phyloP scores from a whole-genome alignment of 2,113 vertebrate genomes.

The Microtus pennsylvanicus region DNA sequence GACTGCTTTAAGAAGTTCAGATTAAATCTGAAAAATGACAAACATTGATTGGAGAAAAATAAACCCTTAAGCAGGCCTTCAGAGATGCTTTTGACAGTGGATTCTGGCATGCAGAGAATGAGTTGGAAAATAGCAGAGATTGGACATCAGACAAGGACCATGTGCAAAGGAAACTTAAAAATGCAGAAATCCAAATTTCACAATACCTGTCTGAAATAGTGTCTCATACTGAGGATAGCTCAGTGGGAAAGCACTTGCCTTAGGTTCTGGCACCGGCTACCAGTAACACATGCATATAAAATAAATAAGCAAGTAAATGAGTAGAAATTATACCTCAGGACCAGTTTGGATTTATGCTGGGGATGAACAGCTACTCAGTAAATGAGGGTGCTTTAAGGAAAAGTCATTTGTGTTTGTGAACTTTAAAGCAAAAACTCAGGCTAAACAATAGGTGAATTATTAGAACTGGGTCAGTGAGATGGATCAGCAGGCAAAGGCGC shows the following conservation, averaged over 20 bases:
- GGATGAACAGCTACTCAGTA: neutral
- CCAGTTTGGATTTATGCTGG: neutral
- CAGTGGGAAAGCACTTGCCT: neutral
- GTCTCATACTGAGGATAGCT: neutral
- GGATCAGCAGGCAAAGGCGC: neutral
- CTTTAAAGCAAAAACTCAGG: constrained; percentile 32
- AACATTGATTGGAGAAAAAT: neutral
- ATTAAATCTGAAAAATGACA: neutral
- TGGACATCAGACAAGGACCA: neutral
- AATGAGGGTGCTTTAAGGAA: constrained; percentile 26
- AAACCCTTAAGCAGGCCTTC: neutral
- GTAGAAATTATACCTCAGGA: neutral
- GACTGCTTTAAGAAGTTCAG: neutral
- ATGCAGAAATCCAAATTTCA: neutral
- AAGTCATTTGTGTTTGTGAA: neutral
- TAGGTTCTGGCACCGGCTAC: neutral
- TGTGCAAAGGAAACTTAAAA: constrained; percentile 14
- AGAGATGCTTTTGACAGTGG: neutral
- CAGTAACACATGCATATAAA: neutral
- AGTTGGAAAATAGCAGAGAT: neutral
- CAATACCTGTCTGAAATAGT: neutral
- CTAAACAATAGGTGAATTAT: constrained; percentile 22
- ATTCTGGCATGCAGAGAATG: neutral
- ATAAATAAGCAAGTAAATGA: neutral
- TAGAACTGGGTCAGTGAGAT: neutral